phyloP scores from a whole-genome alignment of 2,797 vertebrate species.

The Chelidonichthys spinosus region DNA sequence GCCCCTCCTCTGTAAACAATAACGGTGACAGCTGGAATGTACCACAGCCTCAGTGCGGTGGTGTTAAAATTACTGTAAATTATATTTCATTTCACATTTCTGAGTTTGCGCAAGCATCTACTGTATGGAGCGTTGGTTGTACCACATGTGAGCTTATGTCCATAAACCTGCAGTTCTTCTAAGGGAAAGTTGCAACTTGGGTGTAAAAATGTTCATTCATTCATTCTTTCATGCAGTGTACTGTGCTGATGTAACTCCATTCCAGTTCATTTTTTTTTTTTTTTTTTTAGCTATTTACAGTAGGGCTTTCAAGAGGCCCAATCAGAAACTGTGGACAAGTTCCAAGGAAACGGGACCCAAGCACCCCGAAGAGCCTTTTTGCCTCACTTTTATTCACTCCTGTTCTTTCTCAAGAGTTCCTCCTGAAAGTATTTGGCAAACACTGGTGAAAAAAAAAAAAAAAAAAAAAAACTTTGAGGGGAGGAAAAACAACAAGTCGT shows the following conservation, averaged over 20 bases:
- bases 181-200: constrained; percentile 6
- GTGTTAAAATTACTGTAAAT: constrained; percentile 33
- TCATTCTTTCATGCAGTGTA: constrained; percentile 52
- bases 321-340: constrained; percentile 72
- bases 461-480: constrained; percentile 82
- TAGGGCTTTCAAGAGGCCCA: constrained; percentile 71
- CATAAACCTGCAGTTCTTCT: constrained; percentile 12
- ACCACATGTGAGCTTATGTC: background rate
- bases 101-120: background rate
- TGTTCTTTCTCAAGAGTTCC: constrained; percentile 86
- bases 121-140: background rate
- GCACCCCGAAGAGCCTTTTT: constrained; percentile 83
- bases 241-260: constrained; percentile 43
- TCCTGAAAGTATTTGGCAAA: constrained; percentile 88
- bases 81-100: constrained; percentile 39
- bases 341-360: constrained; percentile 82
- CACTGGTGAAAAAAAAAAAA: constrained; percentile 77
- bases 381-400: constrained; percentile 83
- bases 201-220: constrained; percentile 42
- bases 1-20: constrained; percentile 51
- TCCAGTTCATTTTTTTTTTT: constrained; percentile 52
- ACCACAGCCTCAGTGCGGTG: constrained; percentile 17
- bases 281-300: constrained; percentile 76
- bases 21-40: constrained; percentile 73
- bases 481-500: constrained; percentile 86